These are phyloP conservation scores for Sebastes iracundus DNA, from an alignment of 2,797 vertebrate genomes.

Conservation along the genomic window DNA sequence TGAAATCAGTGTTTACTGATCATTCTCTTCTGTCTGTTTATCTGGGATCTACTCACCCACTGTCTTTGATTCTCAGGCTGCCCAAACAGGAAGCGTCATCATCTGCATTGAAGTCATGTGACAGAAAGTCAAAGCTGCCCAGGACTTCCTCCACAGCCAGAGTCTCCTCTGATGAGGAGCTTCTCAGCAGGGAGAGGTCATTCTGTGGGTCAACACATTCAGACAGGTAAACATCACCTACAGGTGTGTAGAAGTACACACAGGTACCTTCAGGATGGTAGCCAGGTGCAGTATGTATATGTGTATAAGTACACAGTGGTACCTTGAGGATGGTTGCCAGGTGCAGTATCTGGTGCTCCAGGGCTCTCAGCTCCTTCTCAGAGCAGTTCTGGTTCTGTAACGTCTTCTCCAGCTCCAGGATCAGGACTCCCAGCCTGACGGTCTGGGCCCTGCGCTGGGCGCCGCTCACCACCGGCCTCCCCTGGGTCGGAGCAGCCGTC, in stretches of 20 bases:
- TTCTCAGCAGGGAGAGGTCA: slow-evolving; percentile 73
- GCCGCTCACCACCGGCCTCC: slow-evolving; percentile 57
- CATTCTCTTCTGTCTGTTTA: background rate
- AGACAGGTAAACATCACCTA: background rate
- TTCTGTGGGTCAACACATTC: slow-evolving; percentile 60
- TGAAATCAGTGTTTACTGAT: fast-evolving
- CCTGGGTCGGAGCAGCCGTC: background rate
- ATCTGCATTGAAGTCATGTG: slow-evolving; percentile 83
- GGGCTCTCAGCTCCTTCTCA: slow-evolving; percentile 73
- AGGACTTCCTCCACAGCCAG: slow-evolving; percentile 91
- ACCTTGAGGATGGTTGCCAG: slow-evolving; percentile 85
- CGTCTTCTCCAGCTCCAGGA: slow-evolving; percentile 82
- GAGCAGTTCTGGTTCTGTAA: slow-evolving; percentile 53
- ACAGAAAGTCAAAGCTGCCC: slow-evolving; percentile 94
- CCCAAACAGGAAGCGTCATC: slow-evolving; percentile 85
- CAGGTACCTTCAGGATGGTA: slow-evolving; percentile 78
- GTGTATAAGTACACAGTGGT: background rate
- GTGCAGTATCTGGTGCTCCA: slow-evolving; percentile 83
- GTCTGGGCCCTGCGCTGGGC: slow-evolving; percentile 57
- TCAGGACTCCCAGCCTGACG: slow-evolving; percentile 59
- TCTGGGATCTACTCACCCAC: slow-evolving; percentile 76
- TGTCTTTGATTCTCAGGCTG: slow-evolving; percentile 83
- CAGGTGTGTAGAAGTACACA: background rate
- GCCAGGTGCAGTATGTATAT: background rate
- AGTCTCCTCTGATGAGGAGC: slow-evolving; percentile 84